A percentile compares a stretch with the other conserved stretches of the same genome.
Conservation (phyloP, 2,888 invertebrate species). For the Trypoxylon attenuatum region DNA sequence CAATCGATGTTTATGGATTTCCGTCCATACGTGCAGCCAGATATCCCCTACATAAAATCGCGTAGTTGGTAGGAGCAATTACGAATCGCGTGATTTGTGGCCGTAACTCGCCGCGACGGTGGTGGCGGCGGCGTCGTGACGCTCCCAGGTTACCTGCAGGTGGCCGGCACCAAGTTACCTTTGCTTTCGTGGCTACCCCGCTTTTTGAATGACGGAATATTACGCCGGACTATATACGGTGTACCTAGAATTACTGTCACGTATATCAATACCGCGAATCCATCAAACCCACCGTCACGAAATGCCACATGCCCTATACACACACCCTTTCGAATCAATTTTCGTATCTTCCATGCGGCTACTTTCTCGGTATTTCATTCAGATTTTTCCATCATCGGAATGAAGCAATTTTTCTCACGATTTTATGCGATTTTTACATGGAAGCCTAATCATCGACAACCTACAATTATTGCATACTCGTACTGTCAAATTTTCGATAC, state of each 20-base stretch:
- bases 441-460: too few relatives aligned
- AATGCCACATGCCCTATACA: neutral
- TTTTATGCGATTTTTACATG: too few relatives aligned
- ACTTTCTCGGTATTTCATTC: neutral
- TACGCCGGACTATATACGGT: slow-evolving; percentile 37
- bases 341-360: neutral
- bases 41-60: slow-evolving; percentile 63
- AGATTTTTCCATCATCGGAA: neutral
- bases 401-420: too few relatives aligned
- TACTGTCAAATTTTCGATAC: too few relatives aligned
- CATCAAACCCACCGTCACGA: slow-evolving; percentile 26
- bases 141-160: slow-evolving; percentile 71
- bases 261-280: slow-evolving; percentile 42
- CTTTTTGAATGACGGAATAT: slow-evolving; percentile 64
- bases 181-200: slow-evolving; percentile 55
- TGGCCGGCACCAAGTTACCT: slow-evolving; percentile 70
- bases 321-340: neutral
- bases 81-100: slow-evolving; percentile 74
- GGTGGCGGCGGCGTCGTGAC: slow-evolving; percentile 66
- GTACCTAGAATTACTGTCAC: slow-evolving; percentile 41
- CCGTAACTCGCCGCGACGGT: slow-evolving; percentile 73
- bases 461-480: too few relatives aligned
- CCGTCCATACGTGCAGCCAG: slow-evolving; percentile 53
- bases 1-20: slow-evolving; percentile 71
- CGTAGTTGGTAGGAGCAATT: slow-evolving; percentile 72